Conservation (phyloP, 2,888 invertebrate species). For the Apamea crenata region DNA sequence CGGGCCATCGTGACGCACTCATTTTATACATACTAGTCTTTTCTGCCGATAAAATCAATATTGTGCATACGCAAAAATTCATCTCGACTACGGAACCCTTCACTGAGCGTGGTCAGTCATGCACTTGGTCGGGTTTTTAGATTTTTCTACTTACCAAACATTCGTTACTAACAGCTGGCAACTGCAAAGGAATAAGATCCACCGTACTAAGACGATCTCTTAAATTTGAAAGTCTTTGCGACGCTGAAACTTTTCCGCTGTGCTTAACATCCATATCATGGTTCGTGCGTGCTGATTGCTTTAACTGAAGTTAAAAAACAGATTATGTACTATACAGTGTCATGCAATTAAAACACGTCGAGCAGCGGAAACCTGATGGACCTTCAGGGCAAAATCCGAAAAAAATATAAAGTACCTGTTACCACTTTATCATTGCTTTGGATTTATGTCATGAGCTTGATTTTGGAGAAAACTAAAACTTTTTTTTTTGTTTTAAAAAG, state of each 20-base stretch:
- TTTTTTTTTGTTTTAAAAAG: not conserved
- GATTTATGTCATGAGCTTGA: not conserved
- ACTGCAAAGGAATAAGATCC: constrained; percentile 85
- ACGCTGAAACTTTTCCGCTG: constrained; percentile 84
- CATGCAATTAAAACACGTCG: not conserved
- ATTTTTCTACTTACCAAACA: constrained; percentile 72
- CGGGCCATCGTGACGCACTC: not conserved
- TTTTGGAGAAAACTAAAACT: not conserved
- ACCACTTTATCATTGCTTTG: not conserved
- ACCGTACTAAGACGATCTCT: constrained; percentile 85
- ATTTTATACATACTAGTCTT: not conserved
- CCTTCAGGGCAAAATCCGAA: not conserved
- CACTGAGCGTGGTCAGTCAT: not conserved
- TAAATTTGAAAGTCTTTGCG: constrained; percentile 85
- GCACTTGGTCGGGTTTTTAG: not conserved
- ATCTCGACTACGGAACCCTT: constrained; percentile 3
- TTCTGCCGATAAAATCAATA: constrained; percentile 1
- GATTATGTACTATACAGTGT: not conserved
- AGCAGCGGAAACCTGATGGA: not conserved
- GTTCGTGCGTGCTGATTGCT: constrained; percentile 76
- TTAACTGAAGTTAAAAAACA: constrained; percentile 70
- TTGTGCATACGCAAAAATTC: not conserved
- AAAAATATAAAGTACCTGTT: not conserved
- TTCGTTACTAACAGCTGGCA: constrained; percentile 83
- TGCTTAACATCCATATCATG: constrained; percentile 77